Conservation (phyloP, 2,797 vertebrate species). For the Staurois parvus region DNA sequence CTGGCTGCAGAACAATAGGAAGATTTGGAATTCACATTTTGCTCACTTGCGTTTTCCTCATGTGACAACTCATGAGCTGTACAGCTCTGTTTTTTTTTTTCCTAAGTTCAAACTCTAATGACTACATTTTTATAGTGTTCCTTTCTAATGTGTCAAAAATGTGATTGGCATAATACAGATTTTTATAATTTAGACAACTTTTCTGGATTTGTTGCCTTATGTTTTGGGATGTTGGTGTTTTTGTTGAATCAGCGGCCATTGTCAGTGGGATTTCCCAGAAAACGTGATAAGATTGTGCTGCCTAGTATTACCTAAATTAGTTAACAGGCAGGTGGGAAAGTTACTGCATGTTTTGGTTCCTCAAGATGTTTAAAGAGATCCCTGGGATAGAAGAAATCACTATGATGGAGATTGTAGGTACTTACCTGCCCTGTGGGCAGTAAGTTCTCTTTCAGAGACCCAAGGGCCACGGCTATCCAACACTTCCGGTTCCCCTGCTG, state of each 20-base stretch:
- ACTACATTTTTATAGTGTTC: neutral
- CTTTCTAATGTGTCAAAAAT: neutral
- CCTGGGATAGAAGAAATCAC: no score
- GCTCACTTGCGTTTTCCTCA: neutral
- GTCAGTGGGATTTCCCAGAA: constrained; percentile 1
- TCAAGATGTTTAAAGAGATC: neutral
- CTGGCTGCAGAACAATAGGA: constrained; percentile 21
- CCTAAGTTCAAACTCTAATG: neutral
- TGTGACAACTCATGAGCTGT: neutral
- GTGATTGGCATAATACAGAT: neutral
- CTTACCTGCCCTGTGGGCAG: no score
- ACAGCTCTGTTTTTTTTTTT: neutral
- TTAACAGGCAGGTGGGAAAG: neutral
- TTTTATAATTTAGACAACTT: neutral
- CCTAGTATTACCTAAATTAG: neutral
- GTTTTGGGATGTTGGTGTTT: neutral
- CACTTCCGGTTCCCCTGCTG: no score
- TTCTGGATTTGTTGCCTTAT: neutral
- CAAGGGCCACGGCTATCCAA: no score
- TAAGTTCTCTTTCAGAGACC: no score
- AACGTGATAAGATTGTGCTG: neutral
- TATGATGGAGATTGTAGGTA: no score
- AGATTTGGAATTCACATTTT: constrained; percentile 3
- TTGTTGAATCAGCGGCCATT: neutral
- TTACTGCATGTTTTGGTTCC: neutral